These are phyloP conservation scores for Erebia epiphron DNA, from an alignment of 2,888 invertebrate genomes.

Conservation along the genomic window DNA sequence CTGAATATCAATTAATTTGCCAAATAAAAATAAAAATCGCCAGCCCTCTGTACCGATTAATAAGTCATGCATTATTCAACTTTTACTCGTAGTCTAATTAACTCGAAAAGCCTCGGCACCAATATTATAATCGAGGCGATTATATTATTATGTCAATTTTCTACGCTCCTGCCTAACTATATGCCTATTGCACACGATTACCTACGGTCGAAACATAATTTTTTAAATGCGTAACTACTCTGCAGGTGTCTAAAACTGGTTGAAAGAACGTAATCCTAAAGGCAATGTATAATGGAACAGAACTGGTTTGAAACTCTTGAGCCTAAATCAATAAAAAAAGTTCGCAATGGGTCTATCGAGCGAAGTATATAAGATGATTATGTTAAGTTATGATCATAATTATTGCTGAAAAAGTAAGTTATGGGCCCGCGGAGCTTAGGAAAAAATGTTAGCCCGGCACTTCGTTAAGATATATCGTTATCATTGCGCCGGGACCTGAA, in stretches of 20 bases:
- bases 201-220: conserved; percentile 25
- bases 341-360: conserved; percentile 46
- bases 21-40: conserved; percentile 54
- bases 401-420: conserved; percentile 49
- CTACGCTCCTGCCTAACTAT: conserved; percentile 17
- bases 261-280: conserved; percentile 39
- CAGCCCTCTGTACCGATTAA: conserved; percentile 55
- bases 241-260: conserved; percentile 42
- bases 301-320: conserved; percentile 37
- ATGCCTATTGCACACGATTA: conserved; percentile 23
- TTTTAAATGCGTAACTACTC: conserved; percentile 38
- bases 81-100: conserved; percentile 57
- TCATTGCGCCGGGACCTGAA: conserved; percentile 47
- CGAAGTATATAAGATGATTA: conserved; percentile 50
- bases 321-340: conserved; percentile 44
- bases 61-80: conserved; percentile 64
- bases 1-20: conserved; percentile 69
- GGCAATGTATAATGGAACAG: conserved; percentile 38
- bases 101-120: conserved; percentile 38
- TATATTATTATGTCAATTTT: conserved; percentile 46
- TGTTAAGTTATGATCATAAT: conserved; percentile 53
- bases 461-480: conserved; percentile 50
- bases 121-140: conserved; percentile 47
- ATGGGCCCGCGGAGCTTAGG: conserved; percentile 42
- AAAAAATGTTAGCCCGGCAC: conserved; percentile 52